These are phyloP conservation scores for Doris montereyensis DNA, from an alignment of 2,888 invertebrate species.

Conservation along the genomic window DNA sequence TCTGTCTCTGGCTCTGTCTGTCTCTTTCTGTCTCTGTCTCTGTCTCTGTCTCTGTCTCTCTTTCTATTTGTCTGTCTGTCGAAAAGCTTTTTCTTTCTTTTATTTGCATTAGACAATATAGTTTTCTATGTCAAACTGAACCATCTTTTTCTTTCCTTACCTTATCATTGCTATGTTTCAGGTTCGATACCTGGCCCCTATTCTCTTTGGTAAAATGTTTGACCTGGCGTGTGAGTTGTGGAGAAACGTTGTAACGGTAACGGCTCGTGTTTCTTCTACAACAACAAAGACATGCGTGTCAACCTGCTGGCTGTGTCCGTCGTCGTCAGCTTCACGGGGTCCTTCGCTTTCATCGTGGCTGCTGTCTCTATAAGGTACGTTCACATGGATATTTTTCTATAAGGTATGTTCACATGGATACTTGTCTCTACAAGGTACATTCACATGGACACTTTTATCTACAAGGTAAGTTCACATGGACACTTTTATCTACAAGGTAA, in stretches of 20 bases:
- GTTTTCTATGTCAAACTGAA: too few relatives aligned
- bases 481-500: too few relatives aligned
- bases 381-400: not conserved
- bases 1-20: not conserved
- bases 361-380: too few relatives aligned
- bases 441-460: too few relatives aligned
- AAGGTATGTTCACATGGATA: too few relatives aligned
- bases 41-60: not conserved
- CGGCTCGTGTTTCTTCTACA: slow-evolving; percentile 84
- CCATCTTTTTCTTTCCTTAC: not conserved
- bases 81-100: not conserved
- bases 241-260: slow-evolving; percentile 77
- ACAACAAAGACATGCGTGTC: slow-evolving; percentile 82
- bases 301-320: slow-evolving; percentile 81
- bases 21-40: not conserved
- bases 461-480: not conserved
- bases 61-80: not conserved
- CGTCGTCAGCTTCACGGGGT: slow-evolving; percentile 81
- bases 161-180: slow-evolving; percentile 44
- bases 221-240: slow-evolving; percentile 94
- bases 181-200: slow-evolving; percentile 97
- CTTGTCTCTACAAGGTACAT: too few relatives aligned
- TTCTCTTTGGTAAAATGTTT: slow-evolving; percentile 94
- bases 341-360: slow-evolving; percentile 82
- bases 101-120: not conserved